A percentile compares a stretch with the other conserved stretches of the same genome.
phyloP scores from a whole-genome alignment of 1,140 invertebrate species.

The Caenorhabditis briggsae region DNA sequence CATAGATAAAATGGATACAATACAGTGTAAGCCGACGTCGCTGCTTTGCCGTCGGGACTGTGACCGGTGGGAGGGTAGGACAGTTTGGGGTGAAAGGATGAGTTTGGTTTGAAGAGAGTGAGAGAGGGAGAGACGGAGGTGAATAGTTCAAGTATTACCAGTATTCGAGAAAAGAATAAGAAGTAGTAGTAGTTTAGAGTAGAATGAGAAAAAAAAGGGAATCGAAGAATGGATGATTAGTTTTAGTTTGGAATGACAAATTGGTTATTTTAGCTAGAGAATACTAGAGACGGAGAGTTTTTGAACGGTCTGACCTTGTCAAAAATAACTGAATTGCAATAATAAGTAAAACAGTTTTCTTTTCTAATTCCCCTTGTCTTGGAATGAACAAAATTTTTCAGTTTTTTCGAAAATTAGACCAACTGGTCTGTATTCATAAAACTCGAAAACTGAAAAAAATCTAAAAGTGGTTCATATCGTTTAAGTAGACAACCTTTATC shows the following conservation, averaged over 20 bases:
- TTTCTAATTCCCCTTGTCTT: not conserved
- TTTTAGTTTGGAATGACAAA: constrained; percentile 41
- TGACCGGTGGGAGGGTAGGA: constrained; percentile 41
- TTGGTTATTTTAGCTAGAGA: constrained; percentile 31
- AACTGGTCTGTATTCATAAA: too few relatives aligned
- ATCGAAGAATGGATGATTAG: constrained; percentile 15
- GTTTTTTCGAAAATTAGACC: too few relatives aligned
- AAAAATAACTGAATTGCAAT: not conserved
- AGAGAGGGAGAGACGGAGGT: not conserved
- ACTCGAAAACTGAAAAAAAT: not conserved
- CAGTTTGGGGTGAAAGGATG: not conserved
- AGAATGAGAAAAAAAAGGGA: not conserved
- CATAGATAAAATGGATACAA: constrained; percentile 42
- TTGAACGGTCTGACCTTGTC: constrained; percentile 44
- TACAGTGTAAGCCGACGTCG: constrained; percentile 29
- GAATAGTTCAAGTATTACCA: constrained; percentile 50
- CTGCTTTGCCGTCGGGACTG: constrained; percentile 26
- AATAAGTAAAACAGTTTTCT: not conserved
- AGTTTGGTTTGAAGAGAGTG: too few relatives aligned
- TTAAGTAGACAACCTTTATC: not conserved
- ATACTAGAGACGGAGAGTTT: not conserved
- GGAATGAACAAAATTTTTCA: too few relatives aligned
- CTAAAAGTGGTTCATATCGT: not conserved
- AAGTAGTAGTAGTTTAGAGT: not conserved
- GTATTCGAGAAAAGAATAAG: constrained; percentile 1